Evolutionary conservation across 1,140 invertebrate genomes (phyloP).

Genomic region (Teleopsis dalmanni): DNA sequence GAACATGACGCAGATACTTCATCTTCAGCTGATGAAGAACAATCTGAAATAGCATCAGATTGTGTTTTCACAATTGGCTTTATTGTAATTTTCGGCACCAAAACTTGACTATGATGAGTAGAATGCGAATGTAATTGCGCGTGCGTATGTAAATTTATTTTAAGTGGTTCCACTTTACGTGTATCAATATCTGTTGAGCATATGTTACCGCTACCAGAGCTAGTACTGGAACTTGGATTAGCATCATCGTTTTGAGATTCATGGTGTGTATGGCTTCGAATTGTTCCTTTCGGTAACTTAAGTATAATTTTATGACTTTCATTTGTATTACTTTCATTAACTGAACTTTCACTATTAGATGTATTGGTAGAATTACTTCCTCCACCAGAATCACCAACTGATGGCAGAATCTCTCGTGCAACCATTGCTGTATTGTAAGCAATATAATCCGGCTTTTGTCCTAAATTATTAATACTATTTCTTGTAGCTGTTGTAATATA

Average conservation of each 20-base stretch:
- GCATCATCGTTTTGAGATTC: conserved; percentile 30
- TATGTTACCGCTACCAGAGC: background rate
- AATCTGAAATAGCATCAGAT: conserved; percentile 25
- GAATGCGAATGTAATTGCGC: conserved; percentile 10
- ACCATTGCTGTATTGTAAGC: conserved; percentile 15
- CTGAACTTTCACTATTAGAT: conserved; percentile 10
- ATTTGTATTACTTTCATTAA: conserved; percentile 13
- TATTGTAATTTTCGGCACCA: conserved; percentile 18
- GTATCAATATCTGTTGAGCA: conserved; percentile 5
- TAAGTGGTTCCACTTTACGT: conserved; percentile 19
- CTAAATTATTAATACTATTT: conserved; percentile 5
- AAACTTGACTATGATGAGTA: conserved; percentile 1
- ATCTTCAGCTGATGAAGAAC: conserved; percentile 34
- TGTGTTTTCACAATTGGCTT: conserved; percentile 13
- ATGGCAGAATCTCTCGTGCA: conserved; percentile 12
- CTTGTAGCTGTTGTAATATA: conserved; percentile 4
- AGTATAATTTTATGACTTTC: conserved; percentile 33
- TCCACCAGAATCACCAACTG: background rate
- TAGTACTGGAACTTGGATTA: conserved; percentile 6
- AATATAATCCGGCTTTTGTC: conserved; percentile 7
- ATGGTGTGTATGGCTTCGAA: conserved; percentile 18
- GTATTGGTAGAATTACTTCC: background rate
- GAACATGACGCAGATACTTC: conserved; percentile 9
- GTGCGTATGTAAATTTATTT: conserved; percentile 17
- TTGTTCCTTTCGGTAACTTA: conserved; percentile 30